A percentile compares a stretch with the other conserved stretches of the same genome.
Conservation (phyloP, 2,888 invertebrate genomes). For the Syritta pipiens region DNA sequence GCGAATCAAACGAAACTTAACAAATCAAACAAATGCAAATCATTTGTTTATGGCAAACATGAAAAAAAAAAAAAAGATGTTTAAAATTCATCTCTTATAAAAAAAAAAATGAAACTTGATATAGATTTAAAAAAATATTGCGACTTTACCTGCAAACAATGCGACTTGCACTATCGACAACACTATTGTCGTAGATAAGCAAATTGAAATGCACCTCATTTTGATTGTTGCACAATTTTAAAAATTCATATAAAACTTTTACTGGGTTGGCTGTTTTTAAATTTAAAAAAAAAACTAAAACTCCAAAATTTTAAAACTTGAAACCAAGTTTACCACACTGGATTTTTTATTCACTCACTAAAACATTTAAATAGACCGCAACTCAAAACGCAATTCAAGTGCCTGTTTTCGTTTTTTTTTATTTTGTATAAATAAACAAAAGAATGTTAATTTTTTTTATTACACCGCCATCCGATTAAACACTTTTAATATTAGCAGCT, state of each 20-base stretch:
- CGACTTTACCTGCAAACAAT: slow-evolving; percentile 41
- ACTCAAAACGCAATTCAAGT: neutral
- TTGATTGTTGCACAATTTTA: slow-evolving; percentile 41
- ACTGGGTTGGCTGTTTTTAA: neutral
- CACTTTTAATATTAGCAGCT: neutral
- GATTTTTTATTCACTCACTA: neutral
- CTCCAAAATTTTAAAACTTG: too few species aligned
- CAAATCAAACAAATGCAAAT: too few species aligned
- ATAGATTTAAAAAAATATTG: too few species aligned
- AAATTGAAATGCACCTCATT: too few species aligned
- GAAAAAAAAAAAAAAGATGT: too few species aligned
- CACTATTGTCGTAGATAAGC: slow-evolving; percentile 8
- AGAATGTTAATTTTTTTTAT: slow-evolving; percentile 3
- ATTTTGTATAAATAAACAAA: too few species aligned
- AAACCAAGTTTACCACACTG: neutral
- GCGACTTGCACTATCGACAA: slow-evolving; percentile 13
- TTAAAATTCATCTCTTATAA: too few species aligned
- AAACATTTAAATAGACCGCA: neutral
- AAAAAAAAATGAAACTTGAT: too few species aligned
- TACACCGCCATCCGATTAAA: neutral
- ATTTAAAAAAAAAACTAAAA: slow-evolving; percentile 1
- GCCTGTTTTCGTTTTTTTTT: too few species aligned
- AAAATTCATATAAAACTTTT: neutral
- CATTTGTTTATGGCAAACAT: too few species aligned
- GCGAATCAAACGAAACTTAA: too few species aligned